phyloP scores from a whole-genome alignment of 1,140 invertebrate species.

The Philaenus spumarius region DNA sequence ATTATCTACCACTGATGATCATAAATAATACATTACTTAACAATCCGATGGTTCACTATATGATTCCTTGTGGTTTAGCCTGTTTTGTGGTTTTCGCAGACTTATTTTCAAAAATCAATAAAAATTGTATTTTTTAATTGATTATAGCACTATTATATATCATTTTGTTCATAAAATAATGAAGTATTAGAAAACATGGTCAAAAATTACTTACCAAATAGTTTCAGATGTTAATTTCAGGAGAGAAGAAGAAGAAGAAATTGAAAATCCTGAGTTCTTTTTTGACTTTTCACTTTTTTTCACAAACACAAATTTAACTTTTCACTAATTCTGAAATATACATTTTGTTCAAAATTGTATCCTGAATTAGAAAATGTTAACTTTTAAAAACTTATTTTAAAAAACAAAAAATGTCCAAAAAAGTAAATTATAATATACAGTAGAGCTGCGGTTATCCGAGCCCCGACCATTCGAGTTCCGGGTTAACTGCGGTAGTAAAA shows the following conservation, averaged over 20 bases:
- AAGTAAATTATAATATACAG: background rate
- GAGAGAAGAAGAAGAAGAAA: background rate
- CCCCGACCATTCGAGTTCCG: no score
- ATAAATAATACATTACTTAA: no score
- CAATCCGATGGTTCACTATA: no score
- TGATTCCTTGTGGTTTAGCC: no score
- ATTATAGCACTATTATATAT: background rate
- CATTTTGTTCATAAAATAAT: conserved; percentile 1
- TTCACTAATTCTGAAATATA: background rate
- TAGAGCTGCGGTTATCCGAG: no score
- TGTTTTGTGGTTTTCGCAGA: no score
- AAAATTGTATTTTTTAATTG: background rate
- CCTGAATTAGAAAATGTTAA: background rate
- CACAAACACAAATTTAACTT: background rate
- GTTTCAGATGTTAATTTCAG: background rate
- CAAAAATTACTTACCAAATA: background rate
- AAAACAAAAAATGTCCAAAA: background rate
- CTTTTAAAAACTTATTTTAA: background rate
- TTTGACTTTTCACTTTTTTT: background rate
- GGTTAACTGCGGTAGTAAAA: no score
- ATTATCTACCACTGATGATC: no score
- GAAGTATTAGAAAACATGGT: background rate
- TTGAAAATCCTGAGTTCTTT: background rate
- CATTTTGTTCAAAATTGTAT: background rate
- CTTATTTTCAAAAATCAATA: conserved; percentile 38